Conservation (phyloP, 2,113 vertebrate species). For the Pholis gunnellus region DNA sequence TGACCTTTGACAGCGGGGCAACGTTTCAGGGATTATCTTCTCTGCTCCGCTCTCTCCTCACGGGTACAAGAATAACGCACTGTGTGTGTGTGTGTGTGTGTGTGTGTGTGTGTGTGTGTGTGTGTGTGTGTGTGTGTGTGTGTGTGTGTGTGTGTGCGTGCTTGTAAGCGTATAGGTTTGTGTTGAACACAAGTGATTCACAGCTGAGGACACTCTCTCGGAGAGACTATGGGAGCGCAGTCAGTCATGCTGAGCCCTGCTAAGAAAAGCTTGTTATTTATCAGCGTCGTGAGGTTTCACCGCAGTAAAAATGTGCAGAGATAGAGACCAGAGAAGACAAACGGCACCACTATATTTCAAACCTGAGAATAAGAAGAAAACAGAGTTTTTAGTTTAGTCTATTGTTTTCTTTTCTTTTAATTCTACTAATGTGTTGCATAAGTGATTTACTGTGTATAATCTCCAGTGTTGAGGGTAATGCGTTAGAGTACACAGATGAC, state of each 20-base stretch:
- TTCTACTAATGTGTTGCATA: conserved; percentile 4
- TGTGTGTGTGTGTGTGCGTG: background rate
- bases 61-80: conserved; percentile 72
- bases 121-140: conserved; percentile 15
- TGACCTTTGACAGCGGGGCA: conserved; percentile 94
- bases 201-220: conserved; percentile 74
- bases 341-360: conserved; percentile 56
- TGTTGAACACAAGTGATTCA: conserved; percentile 78
- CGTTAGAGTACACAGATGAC: background rate
- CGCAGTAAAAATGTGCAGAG: conserved; percentile 69
- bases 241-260: conserved; percentile 73
- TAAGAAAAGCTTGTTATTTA: conserved; percentile 74
- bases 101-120: background rate
- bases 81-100: conserved; percentile 10
- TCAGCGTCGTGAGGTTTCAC: conserved; percentile 69
- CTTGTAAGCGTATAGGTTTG: background rate
- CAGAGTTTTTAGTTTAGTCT: background rate
- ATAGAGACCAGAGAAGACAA: conserved; percentile 65
- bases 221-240: conserved; percentile 69
- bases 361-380: conserved; percentile 48
- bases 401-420: conserved; percentile 37
- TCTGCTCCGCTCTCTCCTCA: conserved; percentile 73
- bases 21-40: conserved; percentile 90
- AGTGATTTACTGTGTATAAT: conserved; percentile 27
- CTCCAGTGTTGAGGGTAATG: background rate